These are phyloP conservation scores for Zaprionus capensis DNA, from an alignment of 1,140 invertebrate species.

Conservation along the genomic window DNA sequence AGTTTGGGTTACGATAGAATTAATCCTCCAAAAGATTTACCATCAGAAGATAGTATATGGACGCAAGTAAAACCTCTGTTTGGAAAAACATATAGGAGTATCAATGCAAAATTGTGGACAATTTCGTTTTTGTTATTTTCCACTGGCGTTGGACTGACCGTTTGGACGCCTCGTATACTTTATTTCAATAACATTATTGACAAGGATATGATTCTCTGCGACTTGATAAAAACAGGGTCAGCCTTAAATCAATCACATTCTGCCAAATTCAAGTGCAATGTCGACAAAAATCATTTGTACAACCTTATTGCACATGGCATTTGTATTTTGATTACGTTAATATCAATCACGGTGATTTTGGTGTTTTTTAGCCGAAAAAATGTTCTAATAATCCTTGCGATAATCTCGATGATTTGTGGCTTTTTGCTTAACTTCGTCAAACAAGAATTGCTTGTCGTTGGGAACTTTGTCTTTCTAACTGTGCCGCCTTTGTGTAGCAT, in stretches of 20 bases:
- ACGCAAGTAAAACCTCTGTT: neutral
- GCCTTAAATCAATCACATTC: neutral
- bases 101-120: neutral
- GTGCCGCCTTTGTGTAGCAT: neutral
- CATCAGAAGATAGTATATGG: neutral
- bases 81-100: neutral
- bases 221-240: neutral
- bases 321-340: neutral
- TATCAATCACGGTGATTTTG: neutral
- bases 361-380: neutral
- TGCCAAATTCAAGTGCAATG: neutral
- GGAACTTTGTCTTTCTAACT: neutral
- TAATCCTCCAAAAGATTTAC: neutral
- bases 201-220: neutral
- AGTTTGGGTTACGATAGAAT: constrained; percentile 39
- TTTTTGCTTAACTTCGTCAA: neutral
- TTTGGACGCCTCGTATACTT: neutral
- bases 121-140: neutral
- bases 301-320: neutral
- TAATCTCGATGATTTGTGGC: neutral
- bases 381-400: neutral
- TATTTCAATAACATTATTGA: neutral
- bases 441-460: neutral
- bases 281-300: neutral
- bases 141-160: neutral